Base-by-base conservation (phyloP, 2,797 vertebrate genomes). In the Melanotaenia boesemani region DNA sequence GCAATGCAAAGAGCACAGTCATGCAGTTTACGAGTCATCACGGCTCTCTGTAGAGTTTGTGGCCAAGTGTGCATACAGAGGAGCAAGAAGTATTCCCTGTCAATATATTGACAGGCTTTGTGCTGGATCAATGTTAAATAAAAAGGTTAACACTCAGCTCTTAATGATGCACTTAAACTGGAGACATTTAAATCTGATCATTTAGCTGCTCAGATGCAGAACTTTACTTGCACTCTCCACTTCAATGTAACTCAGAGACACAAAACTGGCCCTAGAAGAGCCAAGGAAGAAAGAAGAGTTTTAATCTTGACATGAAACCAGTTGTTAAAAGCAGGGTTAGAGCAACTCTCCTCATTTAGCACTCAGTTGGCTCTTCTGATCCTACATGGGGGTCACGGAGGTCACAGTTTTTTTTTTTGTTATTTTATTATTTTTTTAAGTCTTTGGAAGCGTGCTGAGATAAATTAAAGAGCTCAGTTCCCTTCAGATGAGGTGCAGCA, bases 81-180 rank as follows among this genome's bases (percentile, higher is more conserved):
- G 36, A 63, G 80, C 70, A 6, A 80, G 67, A 86, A 81, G 88
- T 72, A 32, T 68, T 54, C 26, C 57, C 81, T 85, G 93, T 79
- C 80, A 93, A 88, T 77, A 74, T 89, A 95, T 95, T 87, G 94
- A 95, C 76, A 3, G 0, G 62, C 56, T 44, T 59, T 55, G 68
- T 9, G 61, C 4, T 18, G 60, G 73, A 83, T 92, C 81, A 65
- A 91, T 89, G 80, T 56, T 1, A 62, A 81, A 70, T 78, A 72
- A 83, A 89, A 26, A 54, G 76, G 66, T 57, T 24, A 80, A 72
- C 77, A 4, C 24, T 46, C 59, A 13, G 74, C 70, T 61, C 62
- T 67, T 85, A 87, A 86, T 34, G 85, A 78, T 57, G 82, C 91
- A 91, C 90, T 91, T 83, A 84, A 83, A 86, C 74, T 82, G 59